These are phyloP conservation scores for Cancer borealis DNA, from an alignment of 2,888 invertebrate species.

Conservation along the genomic window DNA sequence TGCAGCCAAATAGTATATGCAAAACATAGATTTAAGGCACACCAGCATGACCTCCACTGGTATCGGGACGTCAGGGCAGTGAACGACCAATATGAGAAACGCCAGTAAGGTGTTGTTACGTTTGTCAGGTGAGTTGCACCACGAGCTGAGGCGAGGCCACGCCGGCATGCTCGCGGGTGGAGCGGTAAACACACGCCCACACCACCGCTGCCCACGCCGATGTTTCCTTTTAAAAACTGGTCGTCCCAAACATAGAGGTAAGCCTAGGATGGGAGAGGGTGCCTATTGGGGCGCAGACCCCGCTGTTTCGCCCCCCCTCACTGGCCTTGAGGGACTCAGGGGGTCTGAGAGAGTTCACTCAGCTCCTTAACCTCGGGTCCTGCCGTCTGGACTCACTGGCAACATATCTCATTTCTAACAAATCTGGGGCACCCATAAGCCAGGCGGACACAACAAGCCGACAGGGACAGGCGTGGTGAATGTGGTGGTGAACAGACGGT, in stretches of 20 bases:
- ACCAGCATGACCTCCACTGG: too few relatives aligned
- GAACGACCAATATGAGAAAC: too few relatives aligned
- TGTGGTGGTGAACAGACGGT: too few relatives aligned
- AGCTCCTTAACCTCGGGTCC: background rate
- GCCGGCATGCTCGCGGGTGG: background rate
- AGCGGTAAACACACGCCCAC: conserved; percentile 23
- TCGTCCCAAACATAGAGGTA: conserved; percentile 23
- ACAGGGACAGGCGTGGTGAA: too few relatives aligned
- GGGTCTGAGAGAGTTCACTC: background rate
- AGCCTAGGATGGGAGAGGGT: background rate
- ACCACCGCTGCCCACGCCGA: conserved; percentile 4
- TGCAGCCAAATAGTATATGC: too few relatives aligned
- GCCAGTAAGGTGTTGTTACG: too few relatives aligned
- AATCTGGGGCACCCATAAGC: too few relatives aligned
- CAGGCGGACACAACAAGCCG: too few relatives aligned
- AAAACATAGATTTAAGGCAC: too few relatives aligned
- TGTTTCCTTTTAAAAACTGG: conserved; percentile 1
- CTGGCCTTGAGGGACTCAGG: background rate
- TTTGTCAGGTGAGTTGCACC: background rate
- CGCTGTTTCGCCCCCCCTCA: background rate
- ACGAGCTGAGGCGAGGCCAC: background rate
- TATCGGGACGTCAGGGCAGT: too few relatives aligned
- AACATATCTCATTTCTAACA: too few relatives aligned
- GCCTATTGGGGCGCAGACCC: background rate
- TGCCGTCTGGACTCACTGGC: background rate